A percentile compares a stretch with the other conserved stretches of the same genome.
These are phyloP conservation scores for Patella pellucida DNA, from an alignment of 2,888 invertebrate species.

Conservation along the genomic window DNA sequence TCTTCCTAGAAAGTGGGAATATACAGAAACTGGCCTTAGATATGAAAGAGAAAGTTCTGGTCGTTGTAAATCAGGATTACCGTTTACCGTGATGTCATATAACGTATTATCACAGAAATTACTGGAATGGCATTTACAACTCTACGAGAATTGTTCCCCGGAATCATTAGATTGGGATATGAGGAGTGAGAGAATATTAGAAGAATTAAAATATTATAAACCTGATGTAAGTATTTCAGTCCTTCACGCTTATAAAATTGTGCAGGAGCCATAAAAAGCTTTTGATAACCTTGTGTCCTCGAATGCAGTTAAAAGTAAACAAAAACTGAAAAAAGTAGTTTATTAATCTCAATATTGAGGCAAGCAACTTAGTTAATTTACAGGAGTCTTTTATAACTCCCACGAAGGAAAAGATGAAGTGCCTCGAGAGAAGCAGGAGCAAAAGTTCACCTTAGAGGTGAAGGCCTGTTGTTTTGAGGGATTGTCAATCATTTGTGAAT, in stretches of 20 bases:
- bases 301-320: no score
- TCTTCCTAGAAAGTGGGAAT: slow-evolving; percentile 74
- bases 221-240: slow-evolving; percentile 78
- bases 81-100: slow-evolving; percentile 84
- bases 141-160: slow-evolving; percentile 79
- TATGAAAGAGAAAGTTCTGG: slow-evolving; percentile 14
- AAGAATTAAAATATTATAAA: slow-evolving; percentile 75
- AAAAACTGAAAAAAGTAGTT: no score
- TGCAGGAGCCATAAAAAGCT: no score
- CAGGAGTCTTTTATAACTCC: no score
- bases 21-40: slow-evolving; percentile 18
- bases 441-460: no score
- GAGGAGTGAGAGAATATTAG: slow-evolving; percentile 76
- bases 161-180: slow-evolving; percentile 80
- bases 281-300: no score
- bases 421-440: no score
- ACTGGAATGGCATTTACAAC: slow-evolving; percentile 79
- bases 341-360: no score
- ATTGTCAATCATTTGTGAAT: not conserved
- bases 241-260: no score
- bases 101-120: slow-evolving; percentile 90
- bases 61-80: slow-evolving; percentile 40
- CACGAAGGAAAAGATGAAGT: no score
- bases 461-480: no score
- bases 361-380: no score